Evolutionary conservation across 2,113 vertebrate species (phyloP).

Genomic region (Danionella cerebrum): DNA sequence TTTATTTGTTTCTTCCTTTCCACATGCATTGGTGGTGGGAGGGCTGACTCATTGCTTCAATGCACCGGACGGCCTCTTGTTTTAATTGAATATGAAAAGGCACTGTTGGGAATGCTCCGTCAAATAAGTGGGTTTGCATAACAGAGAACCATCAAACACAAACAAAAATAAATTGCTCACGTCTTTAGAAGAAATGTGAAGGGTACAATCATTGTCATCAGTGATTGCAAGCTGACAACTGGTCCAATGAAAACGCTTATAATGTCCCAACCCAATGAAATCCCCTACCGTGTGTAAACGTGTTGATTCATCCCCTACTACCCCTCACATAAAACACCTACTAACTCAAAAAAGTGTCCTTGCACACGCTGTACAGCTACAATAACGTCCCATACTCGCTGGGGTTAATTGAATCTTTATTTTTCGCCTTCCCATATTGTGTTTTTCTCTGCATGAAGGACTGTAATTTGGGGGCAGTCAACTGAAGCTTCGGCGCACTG

Average conservation of each 20-base stretch:
- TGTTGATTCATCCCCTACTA: neutral
- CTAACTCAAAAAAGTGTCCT: neutral
- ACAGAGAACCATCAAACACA: constrained; percentile 15
- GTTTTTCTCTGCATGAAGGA: neutral
- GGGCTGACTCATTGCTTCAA: constrained; percentile 11
- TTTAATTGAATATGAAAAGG: constrained; percentile 33
- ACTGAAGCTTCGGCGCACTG: neutral
- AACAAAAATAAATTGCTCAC: constrained; percentile 16
- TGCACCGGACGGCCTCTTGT: constrained; percentile 17
- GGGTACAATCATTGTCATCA: constrained; percentile 18
- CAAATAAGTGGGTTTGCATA: constrained; percentile 17
- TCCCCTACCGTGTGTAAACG: neutral
- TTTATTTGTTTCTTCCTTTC: constrained; percentile 7
- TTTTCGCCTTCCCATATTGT: neutral
- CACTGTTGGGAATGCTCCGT: neutral
- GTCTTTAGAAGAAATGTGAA: constrained; percentile 16
- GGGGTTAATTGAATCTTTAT: constrained; percentile 7
- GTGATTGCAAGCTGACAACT: constrained; percentile 19
- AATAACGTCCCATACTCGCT: neutral
- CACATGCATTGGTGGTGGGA: neutral
- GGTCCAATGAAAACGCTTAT: constrained; percentile 5
- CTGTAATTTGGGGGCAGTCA: neutral
- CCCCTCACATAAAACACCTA: neutral
- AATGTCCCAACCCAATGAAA: neutral
- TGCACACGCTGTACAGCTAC: neutral